These are phyloP conservation scores for Pholis gunnellus DNA, from an alignment of 2,113 vertebrate species.

Conservation along the genomic window DNA sequence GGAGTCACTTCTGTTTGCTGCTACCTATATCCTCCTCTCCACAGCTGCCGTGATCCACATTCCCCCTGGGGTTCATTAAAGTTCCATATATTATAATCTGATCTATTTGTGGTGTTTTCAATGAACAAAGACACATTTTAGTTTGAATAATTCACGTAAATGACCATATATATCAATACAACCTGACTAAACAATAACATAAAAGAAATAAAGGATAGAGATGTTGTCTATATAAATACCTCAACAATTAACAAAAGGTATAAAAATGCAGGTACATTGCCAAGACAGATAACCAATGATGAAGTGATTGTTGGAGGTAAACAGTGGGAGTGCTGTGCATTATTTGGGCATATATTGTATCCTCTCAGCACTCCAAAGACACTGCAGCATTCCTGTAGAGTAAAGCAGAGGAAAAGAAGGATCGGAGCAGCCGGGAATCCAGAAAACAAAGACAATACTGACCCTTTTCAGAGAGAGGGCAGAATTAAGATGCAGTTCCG, in stretches of 20 bases:
- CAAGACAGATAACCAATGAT: constrained; percentile 6
- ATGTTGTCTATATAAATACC: neutral
- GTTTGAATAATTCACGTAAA: constrained; percentile 45
- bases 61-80: constrained; percentile 75
- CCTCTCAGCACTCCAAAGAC: constrained; percentile 20
- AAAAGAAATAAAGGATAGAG: neutral
- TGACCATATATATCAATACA: constrained; percentile 25
- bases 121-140: constrained; percentile 42
- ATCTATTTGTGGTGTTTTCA: constrained; percentile 63
- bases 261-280: neutral
- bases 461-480: constrained; percentile 44
- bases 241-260: constrained; percentile 16
- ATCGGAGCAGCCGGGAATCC: constrained; percentile 31
- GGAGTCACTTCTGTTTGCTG: constrained; percentile 50
- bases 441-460: constrained; percentile 47
- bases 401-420: constrained; percentile 38
- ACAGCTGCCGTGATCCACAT: constrained; percentile 68
- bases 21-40: constrained; percentile 45
- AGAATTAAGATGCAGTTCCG: constrained; percentile 34
- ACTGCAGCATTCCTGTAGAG: constrained; percentile 40
- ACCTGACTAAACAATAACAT: constrained; percentile 11
- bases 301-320: constrained; percentile 32
- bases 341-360: constrained; percentile 44
- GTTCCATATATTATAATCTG: constrained; percentile 63
- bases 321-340: constrained; percentile 32